These are phyloP conservation scores for Theodoxus fluviatilis DNA, from an alignment of 2,888 invertebrate species.

Conservation along the genomic window DNA sequence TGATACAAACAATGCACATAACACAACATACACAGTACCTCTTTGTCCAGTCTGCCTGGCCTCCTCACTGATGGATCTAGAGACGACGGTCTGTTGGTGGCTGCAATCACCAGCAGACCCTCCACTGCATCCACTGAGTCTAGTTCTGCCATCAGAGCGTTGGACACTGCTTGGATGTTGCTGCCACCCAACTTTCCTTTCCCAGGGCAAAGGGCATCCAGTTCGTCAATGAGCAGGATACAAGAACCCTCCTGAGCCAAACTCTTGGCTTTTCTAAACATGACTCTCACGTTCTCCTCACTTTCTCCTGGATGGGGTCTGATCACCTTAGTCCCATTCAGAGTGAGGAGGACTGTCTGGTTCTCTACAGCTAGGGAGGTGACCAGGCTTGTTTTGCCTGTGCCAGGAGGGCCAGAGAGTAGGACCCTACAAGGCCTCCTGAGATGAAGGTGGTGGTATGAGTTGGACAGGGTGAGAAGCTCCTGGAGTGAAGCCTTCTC, in stretches of 20 bases:
- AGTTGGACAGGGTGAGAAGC: conserved; percentile 42
- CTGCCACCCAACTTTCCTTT: conserved; percentile 37
- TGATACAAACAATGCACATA: not conserved
- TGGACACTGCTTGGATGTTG: conserved; percentile 65
- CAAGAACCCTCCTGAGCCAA: conserved; percentile 64
- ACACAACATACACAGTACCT: conserved; percentile 61
- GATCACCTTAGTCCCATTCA: conserved; percentile 67
- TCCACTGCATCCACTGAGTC: conserved; percentile 64
- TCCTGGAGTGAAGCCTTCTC: conserved; percentile 41
- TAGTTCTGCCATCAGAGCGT: conserved; percentile 68
- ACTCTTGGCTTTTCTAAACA: conserved; percentile 67
- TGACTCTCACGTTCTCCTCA: conserved; percentile 66
- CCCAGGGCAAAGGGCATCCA: conserved; percentile 58
- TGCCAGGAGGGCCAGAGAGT: conserved; percentile 61
- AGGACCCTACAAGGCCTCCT: too few species aligned
- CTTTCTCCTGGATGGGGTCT: conserved; percentile 70
- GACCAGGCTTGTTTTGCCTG: conserved; percentile 74
- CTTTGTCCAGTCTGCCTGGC: conserved; percentile 70
- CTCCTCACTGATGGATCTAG: conserved; percentile 68
- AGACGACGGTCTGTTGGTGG: conserved; percentile 68
- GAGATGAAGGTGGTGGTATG: too few species aligned
- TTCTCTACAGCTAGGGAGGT: conserved; percentile 67
- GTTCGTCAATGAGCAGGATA: conserved; percentile 66
- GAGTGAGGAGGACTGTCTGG: conserved; percentile 66
- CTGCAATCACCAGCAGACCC: conserved; percentile 69